Base-by-base conservation (phyloP, 1,140 invertebrate species). In the Listronotus bonariensis region DNA sequence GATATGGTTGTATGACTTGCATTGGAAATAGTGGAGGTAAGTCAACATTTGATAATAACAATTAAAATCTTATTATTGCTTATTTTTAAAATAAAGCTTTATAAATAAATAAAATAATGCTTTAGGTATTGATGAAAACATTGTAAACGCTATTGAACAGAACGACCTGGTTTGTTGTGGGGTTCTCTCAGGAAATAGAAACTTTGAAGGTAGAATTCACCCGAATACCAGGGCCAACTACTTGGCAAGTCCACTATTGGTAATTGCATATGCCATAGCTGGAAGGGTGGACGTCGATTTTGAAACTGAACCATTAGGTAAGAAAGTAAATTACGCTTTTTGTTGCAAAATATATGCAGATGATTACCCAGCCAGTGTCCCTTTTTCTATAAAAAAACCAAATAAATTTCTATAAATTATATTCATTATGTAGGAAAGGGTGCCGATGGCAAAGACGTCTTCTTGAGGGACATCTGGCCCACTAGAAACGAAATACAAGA, bases 1-100 rank as follows among this genome's bases (percentile, higher is more conserved):
- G 96, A n/a, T 98, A 96, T 76, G 90, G 97, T 1, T 99, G 97
- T 80, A 98, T 98, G 96, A 99, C 96, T 0, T 99, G 97, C 79
- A 99, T 99, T 69, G 97, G 97, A 8, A 99, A 99, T 80, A 94
- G 91, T 48, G 97, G 97, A 10, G 95, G 59, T 61, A 40, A 14
- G n/a, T 26, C 20, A 26, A 26, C 1, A 26, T 3, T 26, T 26
- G 20, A 3, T n/a, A n/a, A n/a, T n/a, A n/a, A n/a, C n/a, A n/a
- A n/a, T n/a, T n/a, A n/a, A n/a, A n/a, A n/a, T n/a, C n/a, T n/a
- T n/a, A n/a, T n/a, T n/a, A n/a, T n/a, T n/a, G n/a, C n/a, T n/a
- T n/a, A n/a, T n/a, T n/a, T 26, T 26, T 26, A 26, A 26, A 26
- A 26, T 26, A 26, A 26, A 26, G 20, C 20, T 26, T 26, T 5